Evolutionary conservation across 2,888 invertebrate genomes (phyloP).

Genomic region (Xestia c-nigrum): DNA sequence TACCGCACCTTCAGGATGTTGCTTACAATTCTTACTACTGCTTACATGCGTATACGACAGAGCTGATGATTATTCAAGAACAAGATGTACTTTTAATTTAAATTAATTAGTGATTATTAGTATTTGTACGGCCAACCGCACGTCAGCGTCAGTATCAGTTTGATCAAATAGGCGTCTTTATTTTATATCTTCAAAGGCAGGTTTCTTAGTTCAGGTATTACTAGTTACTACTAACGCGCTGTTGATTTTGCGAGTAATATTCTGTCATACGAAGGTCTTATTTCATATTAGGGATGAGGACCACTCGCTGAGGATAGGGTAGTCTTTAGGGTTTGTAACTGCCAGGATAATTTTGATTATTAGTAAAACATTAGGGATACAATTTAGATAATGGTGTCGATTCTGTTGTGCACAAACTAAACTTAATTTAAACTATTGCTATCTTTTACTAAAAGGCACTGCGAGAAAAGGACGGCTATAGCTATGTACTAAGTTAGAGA

Average conservation of each 20-base stretch:
- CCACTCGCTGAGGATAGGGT: background rate
- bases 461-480: no score
- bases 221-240: background rate
- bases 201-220: background rate
- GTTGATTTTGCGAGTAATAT: background rate
- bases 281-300: background rate
- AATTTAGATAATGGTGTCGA: no score
- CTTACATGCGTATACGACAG: constrained; percentile 63
- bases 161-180: background rate
- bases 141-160: background rate
- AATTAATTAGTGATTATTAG: background rate
- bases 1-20: constrained; percentile 75
- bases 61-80: constrained; percentile 23
- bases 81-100: background rate
- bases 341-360: constrained; percentile 1
- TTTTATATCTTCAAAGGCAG: background rate
- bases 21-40: constrained; percentile 68
- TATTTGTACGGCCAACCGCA: background rate
- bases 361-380: background rate
- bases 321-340: background rate
- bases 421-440: no score
- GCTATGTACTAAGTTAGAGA: no score
- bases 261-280: background rate
- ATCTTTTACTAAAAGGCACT: no score
- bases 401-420: no score